Base-by-base conservation (phyloP, 2,797 vertebrate species). In the Ara ararauna region DNA sequence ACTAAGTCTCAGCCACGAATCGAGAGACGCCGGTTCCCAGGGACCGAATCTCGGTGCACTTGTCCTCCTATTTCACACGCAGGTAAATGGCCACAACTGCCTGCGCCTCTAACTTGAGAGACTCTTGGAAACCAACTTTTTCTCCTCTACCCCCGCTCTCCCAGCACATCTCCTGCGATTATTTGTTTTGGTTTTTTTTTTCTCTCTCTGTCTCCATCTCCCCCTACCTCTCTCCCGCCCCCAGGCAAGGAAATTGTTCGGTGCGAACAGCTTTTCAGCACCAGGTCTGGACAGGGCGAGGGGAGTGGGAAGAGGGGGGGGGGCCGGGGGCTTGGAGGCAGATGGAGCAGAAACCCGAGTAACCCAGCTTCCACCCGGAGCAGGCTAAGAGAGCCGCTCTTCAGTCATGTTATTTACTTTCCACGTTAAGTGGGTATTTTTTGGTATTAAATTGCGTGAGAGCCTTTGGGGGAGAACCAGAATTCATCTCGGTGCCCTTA, bases 241-340 rank as follows among this genome's bases (percentile, higher is more conserved):
- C 27, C 34, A 38, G 38, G 65, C 47, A 76, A 85, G 56, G 48
- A 83, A 87, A 91, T 45, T 54, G 64, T 45, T 84, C 17, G 34
- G 78, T 87, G 79, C 88, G 42, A 71, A 77, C 51, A 64, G 83
- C 56, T 84, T 96, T 94, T 94, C 95, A 93, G 95, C 95, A 90
- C 61, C 86, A 40, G 53, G 24, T 81, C 80, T 94, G 88, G 70
- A 75, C 92, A 90, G 86, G 77, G 86, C 70, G 83, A 89, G 30
- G 36, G 64, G 66, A 92, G 14, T 3, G 70, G 68, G 11, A n/a
- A 45, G 34, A 18, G 21, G 36, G 78, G 53, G 50, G 50, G 56
- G 85, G 44, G 68, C 44, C 47, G 77, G 71, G 66, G 72, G 61
- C 53, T 75, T 16, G 6, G 13, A 77, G 30, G 85, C 84, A 91